Percentiles rank a stretch among this genome's conserved stretches.
These are phyloP conservation scores for Epinephelus lanceolatus DNA, from an alignment of 2,113 vertebrate genomes.

Conservation along the genomic window DNA sequence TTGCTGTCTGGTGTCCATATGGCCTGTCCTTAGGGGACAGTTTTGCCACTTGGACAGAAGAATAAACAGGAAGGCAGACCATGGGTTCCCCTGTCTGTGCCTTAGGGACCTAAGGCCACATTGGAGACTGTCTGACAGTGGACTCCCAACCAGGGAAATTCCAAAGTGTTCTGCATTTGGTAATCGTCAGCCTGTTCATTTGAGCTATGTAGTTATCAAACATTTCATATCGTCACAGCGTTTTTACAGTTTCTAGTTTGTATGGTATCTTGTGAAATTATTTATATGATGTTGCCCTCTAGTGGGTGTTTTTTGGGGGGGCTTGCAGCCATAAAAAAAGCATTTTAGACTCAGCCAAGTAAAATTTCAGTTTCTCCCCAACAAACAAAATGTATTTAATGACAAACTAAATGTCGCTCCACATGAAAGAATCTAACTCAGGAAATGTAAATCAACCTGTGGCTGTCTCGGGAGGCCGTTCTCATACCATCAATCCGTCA, in stretches of 20 bases:
- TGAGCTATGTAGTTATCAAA: not conserved
- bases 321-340: not conserved
- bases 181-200: not conserved
- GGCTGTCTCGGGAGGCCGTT: not conserved
- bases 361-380: not conserved
- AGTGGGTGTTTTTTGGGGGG: not conserved
- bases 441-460: conserved; percentile 37
- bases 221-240: not conserved
- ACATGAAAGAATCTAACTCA: conserved; percentile 1
- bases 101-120: not conserved
- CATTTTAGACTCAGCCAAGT: not conserved
- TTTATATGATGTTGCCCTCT: conserved; percentile 18
- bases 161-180: not conserved
- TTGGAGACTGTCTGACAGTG: conserved; percentile 1
- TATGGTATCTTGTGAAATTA: not conserved
- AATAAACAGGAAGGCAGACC: conserved; percentile 64
- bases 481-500: conserved; percentile 12
- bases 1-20: conserved; percentile 64
- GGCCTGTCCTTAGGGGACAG: conserved; percentile 44
- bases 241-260: not conserved
- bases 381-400: not conserved
- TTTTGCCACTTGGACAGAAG: conserved; percentile 23
- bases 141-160: conserved; percentile 15
- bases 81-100: conserved; percentile 23
- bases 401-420: not conserved